A percentile compares a stretch with the other conserved stretches of the same genome.
These are phyloP conservation scores for Antennarius striatus DNA, from an alignment of 2,113 vertebrate genomes.

Conservation along the genomic window DNA sequence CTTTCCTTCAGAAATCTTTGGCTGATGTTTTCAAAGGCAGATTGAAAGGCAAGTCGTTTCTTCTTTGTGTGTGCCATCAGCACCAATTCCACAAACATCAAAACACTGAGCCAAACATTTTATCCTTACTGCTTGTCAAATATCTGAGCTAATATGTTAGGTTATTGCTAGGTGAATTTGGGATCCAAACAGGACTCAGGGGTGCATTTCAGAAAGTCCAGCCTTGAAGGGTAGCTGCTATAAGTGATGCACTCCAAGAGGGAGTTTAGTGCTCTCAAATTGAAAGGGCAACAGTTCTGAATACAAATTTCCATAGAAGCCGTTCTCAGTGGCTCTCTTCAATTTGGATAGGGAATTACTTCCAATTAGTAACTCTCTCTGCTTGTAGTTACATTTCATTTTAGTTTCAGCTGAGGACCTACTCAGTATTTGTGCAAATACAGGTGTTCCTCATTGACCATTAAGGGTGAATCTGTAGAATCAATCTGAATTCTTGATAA, in stretches of 20 bases:
- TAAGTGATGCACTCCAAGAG: conserved; percentile 2
- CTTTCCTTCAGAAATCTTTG: background rate
- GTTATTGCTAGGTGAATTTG: conserved; percentile 18
- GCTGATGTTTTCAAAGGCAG: background rate
- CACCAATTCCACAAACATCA: background rate
- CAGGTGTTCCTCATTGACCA: conserved; percentile 15
- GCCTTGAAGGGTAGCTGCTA: conserved; percentile 3
- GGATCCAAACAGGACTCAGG: conserved; percentile 2
- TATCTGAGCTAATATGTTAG: conserved; percentile 12
- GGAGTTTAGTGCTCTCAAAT: conserved; percentile 9
- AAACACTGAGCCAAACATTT: background rate
- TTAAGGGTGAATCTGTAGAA: conserved; percentile 5
- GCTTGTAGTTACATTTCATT: conserved; percentile 8
- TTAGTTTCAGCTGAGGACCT: conserved; percentile 1
- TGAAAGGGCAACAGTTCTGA: conserved; percentile 13
- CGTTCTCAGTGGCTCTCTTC: conserved; percentile 12
- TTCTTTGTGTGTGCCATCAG: background rate
- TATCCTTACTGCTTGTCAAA: conserved; percentile 3
- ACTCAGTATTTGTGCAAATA: conserved; percentile 3
- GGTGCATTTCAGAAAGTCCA: background rate
- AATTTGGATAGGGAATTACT: conserved; percentile 12
- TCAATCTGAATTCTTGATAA: conserved; percentile 13
- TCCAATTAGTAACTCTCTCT: conserved; percentile 20
- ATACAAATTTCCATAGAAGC: conserved; percentile 26
- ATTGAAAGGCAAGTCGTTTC: background rate